A percentile compares a stretch with the other conserved stretches of the same genome.
Conservation (phyloP, 1,140 invertebrate species). For the Pogonognathellus flavescens region DNA sequence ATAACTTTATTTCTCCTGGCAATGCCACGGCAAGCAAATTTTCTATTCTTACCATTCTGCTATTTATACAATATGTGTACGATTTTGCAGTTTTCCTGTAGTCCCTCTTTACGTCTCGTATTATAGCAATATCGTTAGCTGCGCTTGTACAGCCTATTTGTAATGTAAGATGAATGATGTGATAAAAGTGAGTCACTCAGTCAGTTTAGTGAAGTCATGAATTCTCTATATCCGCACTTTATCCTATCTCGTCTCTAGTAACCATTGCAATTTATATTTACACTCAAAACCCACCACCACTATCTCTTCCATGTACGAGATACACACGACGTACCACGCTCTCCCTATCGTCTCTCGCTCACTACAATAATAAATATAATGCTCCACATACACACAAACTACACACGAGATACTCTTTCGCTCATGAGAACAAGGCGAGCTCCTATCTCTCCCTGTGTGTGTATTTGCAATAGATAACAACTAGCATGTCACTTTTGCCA, state of each 20-base stretch:
- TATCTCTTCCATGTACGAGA: too few species aligned
- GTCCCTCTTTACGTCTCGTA: neutral
- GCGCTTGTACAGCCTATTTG: conserved; percentile 33
- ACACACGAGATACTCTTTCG: too few species aligned
- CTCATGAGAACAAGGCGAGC: too few species aligned
- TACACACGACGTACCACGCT: too few species aligned
- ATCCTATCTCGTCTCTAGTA: neutral
- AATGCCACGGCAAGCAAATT: conserved; percentile 30
- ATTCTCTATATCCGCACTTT: neutral
- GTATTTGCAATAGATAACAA: too few species aligned
- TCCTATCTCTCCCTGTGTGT: too few species aligned
- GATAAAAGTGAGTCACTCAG: conserved; percentile 48
- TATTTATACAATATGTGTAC: neutral
- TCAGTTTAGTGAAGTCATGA: conserved; percentile 26
- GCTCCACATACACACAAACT: too few species aligned
- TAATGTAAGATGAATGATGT: conserved; percentile 50
- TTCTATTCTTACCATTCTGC: conserved; percentile 32
- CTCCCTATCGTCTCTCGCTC: too few species aligned
- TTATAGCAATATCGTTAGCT: conserved; percentile 13
- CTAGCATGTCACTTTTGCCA: too few species aligned
- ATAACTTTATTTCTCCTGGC: conserved; percentile 48
- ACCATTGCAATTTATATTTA: too few species aligned
- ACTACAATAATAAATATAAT: too few species aligned
- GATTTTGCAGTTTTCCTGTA: neutral
- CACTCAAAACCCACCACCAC: too few species aligned